A percentile compares a stretch with the other conserved stretches of the same genome.
Conservation (phyloP, 2,113 vertebrate species). For the Podarcis raffonei region DNA sequence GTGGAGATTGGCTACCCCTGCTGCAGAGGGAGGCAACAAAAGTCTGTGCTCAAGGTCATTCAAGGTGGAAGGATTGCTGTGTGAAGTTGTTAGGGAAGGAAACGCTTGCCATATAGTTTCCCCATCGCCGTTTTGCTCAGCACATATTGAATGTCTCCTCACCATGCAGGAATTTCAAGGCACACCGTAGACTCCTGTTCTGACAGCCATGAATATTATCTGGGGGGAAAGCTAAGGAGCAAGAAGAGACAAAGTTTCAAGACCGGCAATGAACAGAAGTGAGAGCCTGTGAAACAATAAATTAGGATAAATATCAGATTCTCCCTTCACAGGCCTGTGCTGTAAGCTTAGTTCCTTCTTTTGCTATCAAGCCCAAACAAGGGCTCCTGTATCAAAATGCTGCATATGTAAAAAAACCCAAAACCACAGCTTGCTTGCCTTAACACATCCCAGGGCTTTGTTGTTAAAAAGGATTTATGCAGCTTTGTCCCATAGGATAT, state of each 20-base stretch:
- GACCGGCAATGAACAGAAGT: neutral
- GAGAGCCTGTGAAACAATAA: conserved; percentile 13
- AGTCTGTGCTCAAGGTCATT: neutral
- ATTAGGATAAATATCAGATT: conserved; percentile 1
- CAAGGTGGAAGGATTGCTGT: neutral
- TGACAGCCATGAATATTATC: neutral
- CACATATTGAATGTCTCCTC: neutral
- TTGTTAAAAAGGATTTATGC: conserved; percentile 8
- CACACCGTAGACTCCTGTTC: neutral
- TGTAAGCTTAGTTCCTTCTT: neutral
- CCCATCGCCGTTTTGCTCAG: neutral
- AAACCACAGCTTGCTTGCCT: neutral
- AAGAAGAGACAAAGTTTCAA: neutral
- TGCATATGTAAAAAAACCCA: neutral
- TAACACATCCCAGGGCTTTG: neutral
- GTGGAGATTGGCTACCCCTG: neutral
- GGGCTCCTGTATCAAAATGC: neutral
- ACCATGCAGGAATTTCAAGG: neutral
- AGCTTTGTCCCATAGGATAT: conserved; percentile 19
- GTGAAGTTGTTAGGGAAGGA: neutral
- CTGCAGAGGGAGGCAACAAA: neutral
- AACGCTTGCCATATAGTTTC: neutral
- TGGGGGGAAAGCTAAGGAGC: neutral
- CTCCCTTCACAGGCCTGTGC: conserved; percentile 3
- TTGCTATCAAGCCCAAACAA: neutral